A percentile compares a stretch with the other conserved stretches of the same genome.
phyloP scores from a whole-genome alignment of 2,888 invertebrate species.

The Cecidostiba fungosa region DNA sequence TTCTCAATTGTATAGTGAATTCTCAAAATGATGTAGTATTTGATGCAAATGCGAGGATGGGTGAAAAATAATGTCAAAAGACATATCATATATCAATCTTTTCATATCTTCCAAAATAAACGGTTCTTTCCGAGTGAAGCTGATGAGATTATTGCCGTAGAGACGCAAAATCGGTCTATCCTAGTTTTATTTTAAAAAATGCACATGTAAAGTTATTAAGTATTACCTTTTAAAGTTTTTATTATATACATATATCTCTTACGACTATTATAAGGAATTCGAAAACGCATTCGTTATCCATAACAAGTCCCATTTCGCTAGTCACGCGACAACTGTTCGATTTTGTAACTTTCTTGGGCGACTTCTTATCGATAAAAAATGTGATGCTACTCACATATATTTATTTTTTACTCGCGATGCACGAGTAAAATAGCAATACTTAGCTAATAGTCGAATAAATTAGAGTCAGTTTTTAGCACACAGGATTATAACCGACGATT shows the following conservation, averaged over 20 bases:
- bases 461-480: constrained; percentile 56
- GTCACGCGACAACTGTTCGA: constrained; percentile 59
- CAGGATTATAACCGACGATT: constrained; percentile 41
- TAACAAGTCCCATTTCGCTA: constrained; percentile 62
- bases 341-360: constrained; percentile 56
- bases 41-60: constrained; percentile 7
- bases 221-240: constrained; percentile 41
- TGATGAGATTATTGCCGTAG: constrained; percentile 4
- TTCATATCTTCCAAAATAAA: constrained; percentile 55
- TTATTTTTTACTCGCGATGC: constrained; percentile 57
- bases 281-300: constrained; percentile 60
- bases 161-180: constrained; percentile 46
- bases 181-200: constrained; percentile 20
- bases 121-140: constrained; percentile 45
- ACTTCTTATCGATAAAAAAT: constrained; percentile 62
- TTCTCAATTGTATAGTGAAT: constrained; percentile 58
- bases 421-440: constrained; percentile 59
- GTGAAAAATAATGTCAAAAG: constrained; percentile 47
- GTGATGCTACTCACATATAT: constrained; percentile 56
- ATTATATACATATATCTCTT: constrained; percentile 38
- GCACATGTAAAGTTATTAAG: constrained; percentile 49
- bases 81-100: constrained; percentile 61
- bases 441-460: constrained; percentile 53
- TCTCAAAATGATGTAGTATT: constrained; percentile 35
- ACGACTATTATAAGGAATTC: constrained; percentile 47